These are phyloP conservation scores for Ameiurus melas DNA, from an alignment of 2,113 vertebrate species.

Conservation along the genomic window DNA sequence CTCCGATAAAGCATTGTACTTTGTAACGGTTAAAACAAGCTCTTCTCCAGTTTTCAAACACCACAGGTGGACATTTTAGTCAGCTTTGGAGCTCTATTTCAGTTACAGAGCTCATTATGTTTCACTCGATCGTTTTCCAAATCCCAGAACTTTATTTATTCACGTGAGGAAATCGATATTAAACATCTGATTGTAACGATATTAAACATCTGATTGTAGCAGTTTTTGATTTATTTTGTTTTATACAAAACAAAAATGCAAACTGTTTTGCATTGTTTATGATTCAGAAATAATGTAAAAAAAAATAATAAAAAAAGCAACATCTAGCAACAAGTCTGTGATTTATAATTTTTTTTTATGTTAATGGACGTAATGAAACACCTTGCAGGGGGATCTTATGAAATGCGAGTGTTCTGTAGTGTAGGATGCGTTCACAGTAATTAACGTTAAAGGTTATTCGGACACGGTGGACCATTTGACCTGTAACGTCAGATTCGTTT, in stretches of 20 bases:
- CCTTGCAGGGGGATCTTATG: neutral
- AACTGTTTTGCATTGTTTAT: neutral
- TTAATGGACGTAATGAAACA: too few species aligned
- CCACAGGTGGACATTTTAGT: neutral
- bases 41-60: too few species aligned
- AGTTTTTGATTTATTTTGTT: neutral
- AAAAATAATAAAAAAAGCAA: neutral
- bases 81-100: neutral
- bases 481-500: neutral
- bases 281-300: too few species aligned
- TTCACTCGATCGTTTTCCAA: neutral
- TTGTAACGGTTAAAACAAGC: too few species aligned
- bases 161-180: neutral
- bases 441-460: neutral
- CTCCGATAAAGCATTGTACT: too few species aligned
- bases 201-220: neutral
- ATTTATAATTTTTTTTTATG: too few species aligned
- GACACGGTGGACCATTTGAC: neutral
- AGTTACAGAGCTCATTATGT: neutral
- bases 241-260: neutral
- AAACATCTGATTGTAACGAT: neutral
- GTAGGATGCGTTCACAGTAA: neutral
- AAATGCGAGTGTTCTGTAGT: neutral
- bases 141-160: neutral
- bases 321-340: too few species aligned